phyloP scores from a whole-genome alignment of 1,140 invertebrate genomes.

The Nebria ingens region DNA sequence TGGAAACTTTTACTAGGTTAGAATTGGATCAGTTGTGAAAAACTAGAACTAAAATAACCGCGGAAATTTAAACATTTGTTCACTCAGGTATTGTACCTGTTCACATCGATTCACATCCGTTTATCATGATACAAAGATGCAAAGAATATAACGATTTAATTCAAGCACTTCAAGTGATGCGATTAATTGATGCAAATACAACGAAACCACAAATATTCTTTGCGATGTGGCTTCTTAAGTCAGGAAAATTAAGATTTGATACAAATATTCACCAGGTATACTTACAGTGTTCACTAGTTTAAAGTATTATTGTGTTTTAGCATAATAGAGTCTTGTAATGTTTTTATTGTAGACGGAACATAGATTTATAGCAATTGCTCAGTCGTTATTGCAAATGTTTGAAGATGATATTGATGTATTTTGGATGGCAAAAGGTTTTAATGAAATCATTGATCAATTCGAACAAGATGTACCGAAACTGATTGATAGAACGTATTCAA shows the following conservation, averaged over 20 bases:
- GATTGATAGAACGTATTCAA: conserved; percentile 49
- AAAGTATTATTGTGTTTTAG: neutral
- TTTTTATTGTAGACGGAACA: conserved; percentile 38
- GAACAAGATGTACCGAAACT: conserved; percentile 51
- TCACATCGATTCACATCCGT: conserved; percentile 60
- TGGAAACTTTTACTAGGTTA: conserved; percentile 75
- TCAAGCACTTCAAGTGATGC: conserved; percentile 55
- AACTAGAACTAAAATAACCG: neutral
- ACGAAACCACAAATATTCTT: conserved; percentile 51
- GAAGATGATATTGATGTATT: conserved; percentile 64
- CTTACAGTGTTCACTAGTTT: too few relatives aligned
- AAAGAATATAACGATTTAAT: conserved; percentile 66
- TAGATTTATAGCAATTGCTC: conserved; percentile 52
- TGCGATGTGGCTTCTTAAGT: conserved; percentile 67
- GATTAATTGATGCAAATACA: conserved; percentile 42
- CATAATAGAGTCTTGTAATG: conserved; percentile 13
- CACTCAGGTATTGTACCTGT: conserved; percentile 57
- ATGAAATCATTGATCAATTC: conserved; percentile 52
- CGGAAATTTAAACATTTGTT: conserved; percentile 12
- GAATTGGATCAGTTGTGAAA: conserved; percentile 12
- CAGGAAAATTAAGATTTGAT: conserved; percentile 42
- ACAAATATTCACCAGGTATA: conserved; percentile 23
- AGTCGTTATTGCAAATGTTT: conserved; percentile 55
- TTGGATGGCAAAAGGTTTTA: conserved; percentile 66
- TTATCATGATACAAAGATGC: conserved; percentile 57